Base-by-base conservation (phyloP, 92 coral and sea anemone species). In the Epizoanthus illoricatus region DNA sequence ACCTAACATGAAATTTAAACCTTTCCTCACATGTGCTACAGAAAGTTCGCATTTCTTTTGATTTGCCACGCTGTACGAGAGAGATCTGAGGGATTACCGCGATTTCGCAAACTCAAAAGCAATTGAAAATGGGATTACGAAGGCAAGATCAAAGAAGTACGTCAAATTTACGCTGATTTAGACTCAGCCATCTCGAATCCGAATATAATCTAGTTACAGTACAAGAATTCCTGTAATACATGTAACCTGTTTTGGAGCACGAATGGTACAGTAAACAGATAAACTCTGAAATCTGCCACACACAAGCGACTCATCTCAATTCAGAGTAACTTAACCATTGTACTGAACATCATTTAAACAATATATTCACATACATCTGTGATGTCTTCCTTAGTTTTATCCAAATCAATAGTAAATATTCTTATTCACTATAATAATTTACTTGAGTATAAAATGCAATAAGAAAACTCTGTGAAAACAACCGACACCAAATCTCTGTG, bases 91-190 rank as follows among this genome's bases (percentile, higher is more conserved):
- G 7, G 17, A 24, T 12, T 39, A 65, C 9, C 6, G 70, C 70
- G 17, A 65, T 24, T 21, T 65, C 7, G 42, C 18, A 28, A 23
- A 24, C 10, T 5, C 13, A 33, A 9, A 65, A 15, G 4, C 13
- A 62, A 36, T 24, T 20, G 16, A 8, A 61, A 65, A 39, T 41
- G 43, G 81, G 81, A n/a, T 76, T n/a, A 76, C 16, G 11, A 33
- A 40, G 80, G 41, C 24, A 61, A 8, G 47, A 7, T 59, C 36
- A 39, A 75, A 36, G 56, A 40, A 55, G 60, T 75, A 15, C 18
- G 20, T 23, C 24, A 42, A 21, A 13, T 63, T 54, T 33, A 20
- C 42, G 23, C 15, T 10, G 65, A 43, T 43, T 18, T 71, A 41
- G 65, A 72, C 11, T 49, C 56, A 8, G 7, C 7, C 6, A 45